Evolutionary conservation across 37 sponge, comb jelly and placozoan species (phyloP).

Genomic region (Axinella damicornis): DNA sequence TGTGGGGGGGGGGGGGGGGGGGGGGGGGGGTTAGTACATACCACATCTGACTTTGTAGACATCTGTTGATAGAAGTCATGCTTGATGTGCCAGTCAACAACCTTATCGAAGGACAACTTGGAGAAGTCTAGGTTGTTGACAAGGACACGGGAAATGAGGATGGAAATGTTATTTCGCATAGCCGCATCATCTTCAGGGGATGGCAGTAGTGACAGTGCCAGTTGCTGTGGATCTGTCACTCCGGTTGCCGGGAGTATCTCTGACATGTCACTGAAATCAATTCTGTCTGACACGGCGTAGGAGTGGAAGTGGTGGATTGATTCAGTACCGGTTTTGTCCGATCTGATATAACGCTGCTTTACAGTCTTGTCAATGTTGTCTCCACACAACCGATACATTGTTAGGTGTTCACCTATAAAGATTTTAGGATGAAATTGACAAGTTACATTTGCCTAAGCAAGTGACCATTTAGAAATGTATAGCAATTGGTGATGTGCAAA

Average conservation of each 20-base stretch:
- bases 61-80: slow-evolving; percentile 22
- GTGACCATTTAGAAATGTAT: no score
- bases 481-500: no score
- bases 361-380: no score
- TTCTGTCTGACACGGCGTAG: slow-evolving; percentile 41
- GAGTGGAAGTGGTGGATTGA: no score
- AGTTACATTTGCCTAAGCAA: no score
- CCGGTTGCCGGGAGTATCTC: not conserved
- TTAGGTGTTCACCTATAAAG: no score
- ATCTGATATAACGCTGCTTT: no score
- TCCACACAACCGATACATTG: no score
- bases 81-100: slow-evolving; percentile 47
- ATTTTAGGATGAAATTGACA: no score
- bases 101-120: slow-evolving; percentile 20
- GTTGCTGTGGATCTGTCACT: slow-evolving; percentile 4
- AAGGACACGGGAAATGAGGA: slow-evolving; percentile 35
- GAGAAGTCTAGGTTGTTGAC: slow-evolving; percentile 23
- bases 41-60: slow-evolving; percentile 31
- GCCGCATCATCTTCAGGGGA: slow-evolving; percentile 30
- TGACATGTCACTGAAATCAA: slow-evolving; percentile 18
- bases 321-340: no score
- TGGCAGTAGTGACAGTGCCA: slow-evolving; percentile 38
- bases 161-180: slow-evolving; percentile 19
- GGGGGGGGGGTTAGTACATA: no score
- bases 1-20: no score